Conservation (phyloP, 2,113 vertebrate genomes). For the Talpa occidentalis region DNA sequence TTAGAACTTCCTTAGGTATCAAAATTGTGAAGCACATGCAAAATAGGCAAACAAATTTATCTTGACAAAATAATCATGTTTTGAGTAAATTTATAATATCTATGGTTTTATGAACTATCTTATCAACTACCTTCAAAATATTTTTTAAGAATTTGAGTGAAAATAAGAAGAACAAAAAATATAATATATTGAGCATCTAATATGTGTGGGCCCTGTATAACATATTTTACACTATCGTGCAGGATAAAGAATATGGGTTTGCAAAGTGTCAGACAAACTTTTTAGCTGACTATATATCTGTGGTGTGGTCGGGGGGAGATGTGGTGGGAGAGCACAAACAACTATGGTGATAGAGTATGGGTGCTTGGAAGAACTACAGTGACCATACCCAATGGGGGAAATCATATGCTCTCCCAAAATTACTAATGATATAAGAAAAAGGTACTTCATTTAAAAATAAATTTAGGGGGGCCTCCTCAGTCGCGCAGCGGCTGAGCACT, state of each 20-base stretch:
- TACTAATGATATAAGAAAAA: too few relatives aligned
- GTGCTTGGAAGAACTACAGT: too few relatives aligned
- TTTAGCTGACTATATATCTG: too few relatives aligned
- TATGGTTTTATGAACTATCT: background rate
- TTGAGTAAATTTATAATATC: conserved; percentile 15
- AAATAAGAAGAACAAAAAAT: conserved; percentile 1
- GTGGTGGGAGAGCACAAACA: too few relatives aligned
- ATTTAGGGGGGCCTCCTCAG: too few relatives aligned
- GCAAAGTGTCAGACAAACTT: background rate
- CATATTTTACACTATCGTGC: background rate
- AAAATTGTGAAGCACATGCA: conserved; percentile 13
- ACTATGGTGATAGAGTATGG: too few relatives aligned
- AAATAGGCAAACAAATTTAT: conserved; percentile 28
- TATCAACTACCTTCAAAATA: background rate
- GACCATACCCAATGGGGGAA: too few relatives aligned
- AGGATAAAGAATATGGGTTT: background rate
- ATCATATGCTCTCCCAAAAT: too few relatives aligned
- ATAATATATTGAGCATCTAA: background rate
- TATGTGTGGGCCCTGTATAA: background rate
- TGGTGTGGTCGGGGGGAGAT: too few relatives aligned
- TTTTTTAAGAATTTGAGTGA: background rate
- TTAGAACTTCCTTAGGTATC: conserved; percentile 15
- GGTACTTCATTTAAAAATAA: background rate
- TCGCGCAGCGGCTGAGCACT: too few relatives aligned
- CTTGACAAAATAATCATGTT: conserved; percentile 10